Evolutionary conservation across 2,113 vertebrate genomes (phyloP), one percentile per base, ranked within the genome.

Genomic region (Odocoileus virginianus): DNA sequence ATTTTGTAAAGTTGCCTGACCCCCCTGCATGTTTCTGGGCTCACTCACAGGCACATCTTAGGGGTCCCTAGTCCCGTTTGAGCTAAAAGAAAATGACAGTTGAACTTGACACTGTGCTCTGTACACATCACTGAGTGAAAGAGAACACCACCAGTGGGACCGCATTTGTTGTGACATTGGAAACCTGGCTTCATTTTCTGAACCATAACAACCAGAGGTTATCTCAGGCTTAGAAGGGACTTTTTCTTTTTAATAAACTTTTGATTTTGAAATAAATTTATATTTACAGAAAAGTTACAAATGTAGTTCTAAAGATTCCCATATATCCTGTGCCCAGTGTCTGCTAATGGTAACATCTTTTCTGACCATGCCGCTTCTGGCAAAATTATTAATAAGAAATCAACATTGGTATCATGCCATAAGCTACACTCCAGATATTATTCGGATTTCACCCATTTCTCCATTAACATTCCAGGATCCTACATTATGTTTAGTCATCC

Each of bases 171-270:
- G 74, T 81, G 57, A 84, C 47, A 28, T 4, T 93, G 45, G 79
- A 97, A 96, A 84, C 74, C 60, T n/a, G n/a, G 71, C 87, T 93
- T 97, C 60, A 5, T 91, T 93, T 95, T 83, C 78, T 83, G 58
- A 93, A 78, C 71, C 47, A 25, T 93, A 83, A 76, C n/a, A 95
- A 61, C 21, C 27, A 94, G 92, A 96, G 86, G 30, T 94, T 94
- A 93, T 89, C 97, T 83, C 10, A 9, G 17, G 17, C 52, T 52
- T 71, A 1, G 55, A 89, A 94, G 81, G 58, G 95, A 95, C 57
- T 87, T 97, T 92, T 96, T 47, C 55, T 96, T 74, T 85, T 90
- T 54, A 55, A 57, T 83, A 36, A 93, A 84, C n/a, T 92, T 94
- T 95, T 71, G 13, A 90, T 36, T 93, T 86, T 45, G 13, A 67